Conservation (phyloP, 2,797 vertebrate species). For the Fratercula arctica region DNA sequence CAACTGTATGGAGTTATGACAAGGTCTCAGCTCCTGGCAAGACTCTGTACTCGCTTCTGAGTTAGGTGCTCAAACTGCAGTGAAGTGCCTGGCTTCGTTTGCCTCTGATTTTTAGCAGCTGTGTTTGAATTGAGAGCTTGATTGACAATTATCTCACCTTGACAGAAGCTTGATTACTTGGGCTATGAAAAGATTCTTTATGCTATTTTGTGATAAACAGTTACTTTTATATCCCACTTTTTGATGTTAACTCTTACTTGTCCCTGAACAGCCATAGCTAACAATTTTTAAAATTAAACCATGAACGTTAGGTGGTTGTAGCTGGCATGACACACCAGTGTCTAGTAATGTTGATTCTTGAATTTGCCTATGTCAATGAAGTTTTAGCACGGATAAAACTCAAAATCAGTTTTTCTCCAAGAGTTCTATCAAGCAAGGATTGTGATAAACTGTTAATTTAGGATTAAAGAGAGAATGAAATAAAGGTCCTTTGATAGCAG, state of each 20-base stretch:
- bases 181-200: background rate
- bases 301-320: background rate
- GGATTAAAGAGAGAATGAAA: conserved; percentile 17
- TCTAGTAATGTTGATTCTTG: background rate
- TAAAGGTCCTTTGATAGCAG: conserved; percentile 25
- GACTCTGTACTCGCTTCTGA: background rate
- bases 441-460: conserved; percentile 37
- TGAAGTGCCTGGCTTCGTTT: background rate
- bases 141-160: conserved; percentile 32
- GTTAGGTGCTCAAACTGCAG: background rate
- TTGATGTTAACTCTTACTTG: background rate
- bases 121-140: conserved; percentile 16
- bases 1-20: background rate
- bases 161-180: conserved; percentile 21
- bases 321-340: background rate
- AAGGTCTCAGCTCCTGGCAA: background rate
- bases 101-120: conserved; percentile 12
- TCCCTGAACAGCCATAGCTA: background rate
- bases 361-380: background rate
- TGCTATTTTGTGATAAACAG: background rate
- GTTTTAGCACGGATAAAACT: background rate
- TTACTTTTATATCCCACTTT: background rate
- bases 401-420: background rate
- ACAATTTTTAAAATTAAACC: background rate
- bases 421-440: background rate